These are phyloP conservation scores for Drusus annulatus DNA, from an alignment of 1,140 invertebrate species.

Conservation along the genomic window DNA sequence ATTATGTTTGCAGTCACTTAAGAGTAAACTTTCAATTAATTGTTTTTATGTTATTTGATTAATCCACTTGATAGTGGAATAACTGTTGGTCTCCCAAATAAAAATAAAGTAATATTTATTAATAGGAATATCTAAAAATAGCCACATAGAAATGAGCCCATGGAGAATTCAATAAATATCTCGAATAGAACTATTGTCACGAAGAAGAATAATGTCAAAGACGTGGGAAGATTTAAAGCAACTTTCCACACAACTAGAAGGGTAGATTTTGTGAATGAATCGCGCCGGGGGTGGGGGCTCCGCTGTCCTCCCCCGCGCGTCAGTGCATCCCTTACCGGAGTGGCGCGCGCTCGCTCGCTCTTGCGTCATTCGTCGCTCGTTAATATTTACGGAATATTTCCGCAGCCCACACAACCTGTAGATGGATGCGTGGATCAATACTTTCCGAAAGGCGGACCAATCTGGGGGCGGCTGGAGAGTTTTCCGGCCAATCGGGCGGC, in stretches of 20 bases:
- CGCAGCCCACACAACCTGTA: conserved; percentile 59
- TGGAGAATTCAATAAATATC: conserved; percentile 38
- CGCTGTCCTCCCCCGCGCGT: conserved; percentile 19
- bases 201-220: conserved; percentile 36
- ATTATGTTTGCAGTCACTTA: too few species aligned
- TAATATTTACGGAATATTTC: conserved; percentile 57
- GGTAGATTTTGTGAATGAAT: conserved; percentile 59
- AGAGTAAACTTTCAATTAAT: too few species aligned
- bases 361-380: conserved; percentile 50
- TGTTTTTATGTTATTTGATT: too few species aligned
- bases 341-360: conserved; percentile 43
- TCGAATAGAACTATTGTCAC: conserved; percentile 33
- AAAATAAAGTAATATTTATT: too few species aligned
- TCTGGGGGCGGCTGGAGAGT: conserved; percentile 68
- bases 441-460: conserved; percentile 44
- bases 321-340: too few species aligned
- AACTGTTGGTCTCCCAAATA: too few species aligned
- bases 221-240: conserved; percentile 47
- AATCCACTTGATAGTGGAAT: too few species aligned
- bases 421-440: conserved; percentile 55
- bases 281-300: conserved; percentile 15
- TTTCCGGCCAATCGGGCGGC: conserved; percentile 71
- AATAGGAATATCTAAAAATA: conserved; percentile 43
- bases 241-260: conserved; percentile 35
- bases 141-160: conserved; percentile 8